phyloP scores from a whole-genome alignment of 2,113 vertebrate genomes.

The Tychaedon coryphoeus region DNA sequence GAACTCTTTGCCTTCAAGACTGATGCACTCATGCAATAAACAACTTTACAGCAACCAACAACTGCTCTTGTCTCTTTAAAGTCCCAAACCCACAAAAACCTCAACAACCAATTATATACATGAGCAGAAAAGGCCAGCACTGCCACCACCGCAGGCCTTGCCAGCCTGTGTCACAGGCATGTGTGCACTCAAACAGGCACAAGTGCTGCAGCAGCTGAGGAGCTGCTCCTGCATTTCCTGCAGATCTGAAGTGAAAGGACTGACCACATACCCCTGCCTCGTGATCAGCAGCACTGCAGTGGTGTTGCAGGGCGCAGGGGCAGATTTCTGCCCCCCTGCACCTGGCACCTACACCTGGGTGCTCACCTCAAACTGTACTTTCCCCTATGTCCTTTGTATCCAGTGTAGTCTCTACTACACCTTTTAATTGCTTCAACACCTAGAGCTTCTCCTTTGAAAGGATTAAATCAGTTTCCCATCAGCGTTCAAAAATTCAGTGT shows the following conservation, averaged over 20 bases:
- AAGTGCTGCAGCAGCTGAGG: background rate
- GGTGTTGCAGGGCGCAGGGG: rapidly evolving
- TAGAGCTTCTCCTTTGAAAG: background rate
- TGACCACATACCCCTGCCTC: background rate
- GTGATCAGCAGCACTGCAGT: rapidly evolving
- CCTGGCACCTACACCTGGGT: background rate
- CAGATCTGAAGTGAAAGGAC: background rate
- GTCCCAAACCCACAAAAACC: too few species aligned
- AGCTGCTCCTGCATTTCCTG: background rate
- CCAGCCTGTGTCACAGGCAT: rapidly evolving
- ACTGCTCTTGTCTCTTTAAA: too few species aligned
- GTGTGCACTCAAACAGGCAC: rapidly evolving
- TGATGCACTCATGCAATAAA: too few species aligned
- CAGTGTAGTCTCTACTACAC: background rate
- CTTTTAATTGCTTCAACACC: background rate
- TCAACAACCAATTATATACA: too few species aligned
- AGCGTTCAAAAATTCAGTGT: conserved; percentile 16
- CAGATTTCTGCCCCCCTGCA: background rate
- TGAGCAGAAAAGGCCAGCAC: background rate
- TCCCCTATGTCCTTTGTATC: background rate
- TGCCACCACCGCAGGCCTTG: too few species aligned
- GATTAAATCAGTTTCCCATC: conserved; percentile 44
- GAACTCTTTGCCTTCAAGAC: too few species aligned
- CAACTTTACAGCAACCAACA: too few species aligned
- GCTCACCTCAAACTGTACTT: background rate